Evolutionary conservation across 2,113 vertebrate genomes (phyloP).

Genomic region (Gallinago undulata): DNA sequence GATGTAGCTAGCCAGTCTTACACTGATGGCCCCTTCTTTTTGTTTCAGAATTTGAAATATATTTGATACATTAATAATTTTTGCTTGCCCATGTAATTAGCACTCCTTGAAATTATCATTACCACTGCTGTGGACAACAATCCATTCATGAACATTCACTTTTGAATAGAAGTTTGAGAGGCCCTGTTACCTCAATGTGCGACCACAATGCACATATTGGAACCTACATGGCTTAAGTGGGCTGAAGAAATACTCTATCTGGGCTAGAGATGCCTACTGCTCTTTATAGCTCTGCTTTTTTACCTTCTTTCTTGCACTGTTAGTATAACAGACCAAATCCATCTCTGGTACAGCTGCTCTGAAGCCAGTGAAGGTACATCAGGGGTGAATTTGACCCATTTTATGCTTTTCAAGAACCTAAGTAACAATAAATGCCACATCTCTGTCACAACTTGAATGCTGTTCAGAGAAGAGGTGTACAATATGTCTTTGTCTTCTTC

Average conservation of each 20-base stretch:
- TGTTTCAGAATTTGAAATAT: background rate
- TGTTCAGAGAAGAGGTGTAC: slow-evolving; percentile 20
- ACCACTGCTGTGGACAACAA: background rate
- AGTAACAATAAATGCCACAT: slow-evolving; percentile 24
- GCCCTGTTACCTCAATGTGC: fast-evolving
- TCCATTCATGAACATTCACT: background rate
- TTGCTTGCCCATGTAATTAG: background rate
- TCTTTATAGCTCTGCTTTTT: background rate
- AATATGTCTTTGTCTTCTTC: slow-evolving; percentile 70
- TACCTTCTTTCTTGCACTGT: background rate
- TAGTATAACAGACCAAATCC: background rate
- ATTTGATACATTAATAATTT: background rate
- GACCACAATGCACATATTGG: background rate
- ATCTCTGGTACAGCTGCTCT: background rate
- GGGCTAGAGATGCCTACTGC: background rate
- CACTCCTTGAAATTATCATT: background rate
- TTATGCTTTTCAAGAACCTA: slow-evolving; percentile 29
- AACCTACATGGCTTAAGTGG: background rate
- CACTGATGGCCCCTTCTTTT: background rate
- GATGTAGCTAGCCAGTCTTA: background rate
- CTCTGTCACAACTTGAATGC: background rate
- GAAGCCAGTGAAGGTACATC: slow-evolving; percentile 1
- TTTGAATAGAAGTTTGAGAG: background rate
- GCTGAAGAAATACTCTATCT: background rate
- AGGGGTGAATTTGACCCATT: slow-evolving; percentile 1